Conservation (phyloP, 1,140 invertebrate species). For the Cotesia typhae region DNA sequence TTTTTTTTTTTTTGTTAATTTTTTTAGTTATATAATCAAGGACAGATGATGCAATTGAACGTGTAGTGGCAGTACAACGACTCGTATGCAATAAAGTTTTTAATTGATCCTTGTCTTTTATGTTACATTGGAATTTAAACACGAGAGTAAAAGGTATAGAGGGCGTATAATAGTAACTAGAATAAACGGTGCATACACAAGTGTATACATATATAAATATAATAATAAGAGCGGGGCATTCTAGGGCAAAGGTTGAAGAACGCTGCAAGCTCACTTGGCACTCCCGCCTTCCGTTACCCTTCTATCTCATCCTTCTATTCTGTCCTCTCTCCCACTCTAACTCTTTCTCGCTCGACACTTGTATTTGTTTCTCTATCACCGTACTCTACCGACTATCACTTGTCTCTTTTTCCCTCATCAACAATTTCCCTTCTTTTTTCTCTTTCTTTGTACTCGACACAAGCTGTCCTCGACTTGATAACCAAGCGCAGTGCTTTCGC, state of each 20-base stretch:
- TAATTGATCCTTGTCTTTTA: constrained; percentile 11
- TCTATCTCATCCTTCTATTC: constrained; percentile 24
- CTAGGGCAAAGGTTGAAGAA: constrained; percentile 66
- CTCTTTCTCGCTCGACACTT: constrained; percentile 42
- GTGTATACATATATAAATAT: not conserved
- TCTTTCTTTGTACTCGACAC: constrained; percentile 20
- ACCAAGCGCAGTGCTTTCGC: constrained; percentile 45
- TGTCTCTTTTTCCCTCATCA: constrained; percentile 30
- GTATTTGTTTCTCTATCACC: constrained; percentile 30
- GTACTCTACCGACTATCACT: not conserved
- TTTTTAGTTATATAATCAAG: constrained; percentile 26
- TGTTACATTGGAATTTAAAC: not conserved
- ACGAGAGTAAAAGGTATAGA: not conserved
- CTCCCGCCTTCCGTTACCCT: constrained; percentile 11
- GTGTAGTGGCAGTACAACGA: constrained; percentile 18
- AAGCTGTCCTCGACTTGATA: constrained; percentile 23
- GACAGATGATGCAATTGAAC: constrained; percentile 19
- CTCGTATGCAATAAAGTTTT: constrained; percentile 9
- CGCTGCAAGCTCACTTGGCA: constrained; percentile 45
- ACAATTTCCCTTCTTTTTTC: not conserved
- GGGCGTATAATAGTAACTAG: constrained; percentile 8
- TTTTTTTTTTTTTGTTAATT: no score
- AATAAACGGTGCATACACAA: constrained; percentile 2
- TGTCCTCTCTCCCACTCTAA: constrained; percentile 17
- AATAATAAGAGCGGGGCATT: constrained; percentile 49